Evolutionary conservation across 1,140 invertebrate species (phyloP), one percentile per base, ranked within the genome.

Genomic region (Zaprionus lachaisei): DNA sequence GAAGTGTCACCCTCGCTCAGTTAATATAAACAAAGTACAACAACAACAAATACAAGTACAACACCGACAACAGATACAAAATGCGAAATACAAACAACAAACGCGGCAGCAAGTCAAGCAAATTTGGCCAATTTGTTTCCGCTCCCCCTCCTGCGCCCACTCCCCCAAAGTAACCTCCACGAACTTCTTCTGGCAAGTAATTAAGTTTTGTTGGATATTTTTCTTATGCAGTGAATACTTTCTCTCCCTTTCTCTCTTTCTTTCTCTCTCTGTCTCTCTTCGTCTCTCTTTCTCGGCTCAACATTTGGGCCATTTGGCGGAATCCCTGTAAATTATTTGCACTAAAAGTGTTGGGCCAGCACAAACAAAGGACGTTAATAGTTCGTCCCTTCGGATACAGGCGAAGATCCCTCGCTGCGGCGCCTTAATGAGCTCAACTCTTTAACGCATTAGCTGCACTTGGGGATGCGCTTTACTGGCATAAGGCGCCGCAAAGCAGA

Each of bases 131-230:
- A 87, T 87, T 87, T 87, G 84, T 87, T 80, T 38, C 62, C 31
- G 76, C 78, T 71, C 49, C 49, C 11, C 5, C 20, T 22, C 4
- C 17, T 44, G 24, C 31, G 1, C 28, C 7, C 22, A 15, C 14
- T 2, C 26, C 3, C 41, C 49, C 22, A 9, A 38, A 47, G 22
- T 22, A 22, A 37, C 44, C 37, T n/a, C 31, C 9, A 11, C 9
- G 47, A 49, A 47, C 17, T 17, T 56, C 15, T 51, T 31, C 54
- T 65, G 71, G 37, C 64, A 89, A 89, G 79, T 87, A 87, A 87
- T 87, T 87, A 87, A 87, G 84, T 87, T 87, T 87, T 87, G 84
- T 81, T 87, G 89, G 84, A 77, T 76, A 79, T 80, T 89, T 83
- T 89, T 87, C 80, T 83, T 81, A 89, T 57, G 83, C 15, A 47